Conservation (phyloP, 2,113 vertebrate species). For the human region GRCh38 chr13:111791501-111792000, state of each 20-base stretch:
- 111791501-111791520: no score
- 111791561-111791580: fast-evolving
- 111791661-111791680: background rate
- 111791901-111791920: background rate
- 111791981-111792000: background rate
- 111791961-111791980: background rate
- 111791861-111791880: background rate
- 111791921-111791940: background rate
- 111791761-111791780: no score
- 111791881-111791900: background rate
- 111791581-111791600: no score
- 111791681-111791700: background rate
- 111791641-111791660: background rate
- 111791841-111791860: no score
- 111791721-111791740: no score
- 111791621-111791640: no score
- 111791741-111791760: no score
- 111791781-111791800: no score
- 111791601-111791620: background rate
- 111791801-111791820: no score
- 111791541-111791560: background rate
- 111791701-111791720: no score
- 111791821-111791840: no score
- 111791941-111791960: background rate
- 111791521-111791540: background rate